Evolutionary conservation across 2,797 vertebrate species (phyloP).

Genomic region (Muscicapa comitata): DNA sequence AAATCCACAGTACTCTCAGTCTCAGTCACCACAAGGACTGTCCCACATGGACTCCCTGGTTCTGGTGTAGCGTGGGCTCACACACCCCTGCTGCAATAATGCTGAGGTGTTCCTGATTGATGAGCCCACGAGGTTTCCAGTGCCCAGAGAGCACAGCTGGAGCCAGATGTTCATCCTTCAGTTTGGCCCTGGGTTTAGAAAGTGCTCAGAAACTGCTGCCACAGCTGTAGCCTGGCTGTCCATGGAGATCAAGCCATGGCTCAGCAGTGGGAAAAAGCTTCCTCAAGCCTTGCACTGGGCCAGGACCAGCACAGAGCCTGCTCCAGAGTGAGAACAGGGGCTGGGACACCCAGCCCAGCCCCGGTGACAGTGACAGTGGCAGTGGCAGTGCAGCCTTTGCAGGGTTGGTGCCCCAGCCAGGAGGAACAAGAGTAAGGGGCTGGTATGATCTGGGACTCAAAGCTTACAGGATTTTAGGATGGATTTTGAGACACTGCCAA

Average conservation of each 20-base stretch:
- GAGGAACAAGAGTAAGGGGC: accelerated
- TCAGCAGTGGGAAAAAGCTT: not conserved
- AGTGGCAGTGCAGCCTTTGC: not conserved
- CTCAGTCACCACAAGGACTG: too few relatives aligned
- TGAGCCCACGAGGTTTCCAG: not conserved
- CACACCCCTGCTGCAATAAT: not conserved
- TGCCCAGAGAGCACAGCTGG: not conserved
- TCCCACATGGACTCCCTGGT: not conserved
- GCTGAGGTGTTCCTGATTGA: not conserved
- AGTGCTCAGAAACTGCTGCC: not conserved
- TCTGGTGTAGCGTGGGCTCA: not conserved
- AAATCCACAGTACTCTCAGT: too few relatives aligned
- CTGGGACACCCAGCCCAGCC: not conserved
- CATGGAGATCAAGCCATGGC: accelerated
- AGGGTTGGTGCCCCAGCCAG: not conserved
- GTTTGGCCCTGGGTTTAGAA: not conserved
- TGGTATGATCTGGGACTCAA: accelerated
- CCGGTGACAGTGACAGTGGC: not conserved
- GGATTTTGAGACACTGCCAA: not conserved
- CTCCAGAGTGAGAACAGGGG: accelerated
- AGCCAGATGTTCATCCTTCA: not conserved
- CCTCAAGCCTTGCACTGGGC: accelerated
- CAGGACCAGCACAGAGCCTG: not conserved
- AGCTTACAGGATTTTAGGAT: not conserved
- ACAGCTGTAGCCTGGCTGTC: not conserved